A percentile compares a stretch with the other conserved stretches of the same genome.
These are phyloP conservation scores for Lepeophtheirus nordmannii DNA, from an alignment of 2,888 invertebrate species.

Conservation along the genomic window DNA sequence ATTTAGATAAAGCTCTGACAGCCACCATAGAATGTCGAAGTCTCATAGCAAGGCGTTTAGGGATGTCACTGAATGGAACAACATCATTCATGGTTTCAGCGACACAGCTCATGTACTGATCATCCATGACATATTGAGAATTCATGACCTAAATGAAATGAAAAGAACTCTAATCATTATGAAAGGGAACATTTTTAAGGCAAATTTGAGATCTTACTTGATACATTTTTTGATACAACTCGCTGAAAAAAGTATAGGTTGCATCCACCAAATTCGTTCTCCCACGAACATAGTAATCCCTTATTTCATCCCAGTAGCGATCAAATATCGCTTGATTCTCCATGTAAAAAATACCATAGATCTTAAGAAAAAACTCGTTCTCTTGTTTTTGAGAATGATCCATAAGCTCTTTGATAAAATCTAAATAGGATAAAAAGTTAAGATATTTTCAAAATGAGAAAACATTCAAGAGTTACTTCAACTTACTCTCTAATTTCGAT, in stretches of 20 bases:
- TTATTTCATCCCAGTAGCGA: slow-evolving; percentile 72
- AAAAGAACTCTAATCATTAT: neutral
- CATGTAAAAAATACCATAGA: slow-evolving; percentile 87
- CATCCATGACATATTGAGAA: slow-evolving; percentile 22
- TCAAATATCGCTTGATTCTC: slow-evolving; percentile 83
- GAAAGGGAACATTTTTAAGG: neutral
- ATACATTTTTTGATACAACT: slow-evolving; percentile 89
- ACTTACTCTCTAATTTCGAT: neutral
- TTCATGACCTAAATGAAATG: slow-evolving; percentile 20
- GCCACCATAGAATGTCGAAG: slow-evolving; percentile 83
- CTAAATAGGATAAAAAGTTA: slow-evolving; percentile 42
- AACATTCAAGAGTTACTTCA: neutral
- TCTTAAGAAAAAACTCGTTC: slow-evolving; percentile 85
- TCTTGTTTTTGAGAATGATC: slow-evolving; percentile 67
- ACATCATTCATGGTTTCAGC: slow-evolving; percentile 78
- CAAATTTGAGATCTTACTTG: slow-evolving; percentile 42
- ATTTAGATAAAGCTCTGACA: slow-evolving; percentile 79
- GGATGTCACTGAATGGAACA: slow-evolving; percentile 86
- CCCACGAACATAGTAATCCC: slow-evolving; percentile 70
- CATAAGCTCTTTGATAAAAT: slow-evolving; percentile 70
- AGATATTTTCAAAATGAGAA: neutral
- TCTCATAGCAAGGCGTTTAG: slow-evolving; percentile 71
- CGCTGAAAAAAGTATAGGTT: slow-evolving; percentile 81
- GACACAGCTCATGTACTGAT: slow-evolving; percentile 64
- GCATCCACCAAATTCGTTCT: slow-evolving; percentile 66